Conservation (phyloP, 2,888 invertebrate genomes). For the Agrilus biguttatus region DNA sequence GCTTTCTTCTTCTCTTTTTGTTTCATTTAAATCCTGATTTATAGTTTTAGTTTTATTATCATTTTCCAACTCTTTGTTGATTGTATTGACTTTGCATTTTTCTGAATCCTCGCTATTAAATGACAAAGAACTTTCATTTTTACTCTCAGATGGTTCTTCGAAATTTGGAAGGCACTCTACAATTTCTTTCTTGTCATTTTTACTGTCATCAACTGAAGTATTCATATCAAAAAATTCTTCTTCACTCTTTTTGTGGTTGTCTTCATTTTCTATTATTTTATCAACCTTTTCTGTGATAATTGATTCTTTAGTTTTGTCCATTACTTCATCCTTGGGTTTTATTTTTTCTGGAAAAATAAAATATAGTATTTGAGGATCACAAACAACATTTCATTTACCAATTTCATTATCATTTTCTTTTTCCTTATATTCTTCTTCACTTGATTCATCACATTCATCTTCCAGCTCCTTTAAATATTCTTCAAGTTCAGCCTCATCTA, state of each 20-base stretch:
- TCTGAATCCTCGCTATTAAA: neutral
- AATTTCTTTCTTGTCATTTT: slow-evolving; percentile 1
- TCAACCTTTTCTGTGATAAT: too few species aligned
- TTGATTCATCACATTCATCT: slow-evolving; percentile 15
- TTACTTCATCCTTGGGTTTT: too few species aligned
- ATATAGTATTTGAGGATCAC: too few species aligned
- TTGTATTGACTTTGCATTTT: neutral
- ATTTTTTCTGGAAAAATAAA: too few species aligned
- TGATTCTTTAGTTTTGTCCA: too few species aligned
- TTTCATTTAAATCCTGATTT: neutral
- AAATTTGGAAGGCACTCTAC: neutral
- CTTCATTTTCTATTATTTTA: neutral
- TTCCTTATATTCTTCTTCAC: neutral
- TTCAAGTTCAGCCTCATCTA: slow-evolving; percentile 26
- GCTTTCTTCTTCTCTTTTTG: slow-evolving; percentile 4
- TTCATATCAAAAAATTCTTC: too few species aligned
- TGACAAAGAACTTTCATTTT: neutral
- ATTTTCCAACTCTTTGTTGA: slow-evolving; percentile 2
- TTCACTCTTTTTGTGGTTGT: slow-evolving; percentile 1
- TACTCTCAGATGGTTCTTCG: neutral
- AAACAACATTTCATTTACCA: neutral
- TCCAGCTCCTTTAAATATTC: slow-evolving; percentile 26
- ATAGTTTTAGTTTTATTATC: slow-evolving; percentile 1
- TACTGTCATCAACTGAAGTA: slow-evolving; percentile 2
- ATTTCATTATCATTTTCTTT: neutral